Percentiles rank a stretch among this genome's conserved stretches.
Conservation (phyloP, 2,797 vertebrate species). For the Nannoperca obscura region DNA sequence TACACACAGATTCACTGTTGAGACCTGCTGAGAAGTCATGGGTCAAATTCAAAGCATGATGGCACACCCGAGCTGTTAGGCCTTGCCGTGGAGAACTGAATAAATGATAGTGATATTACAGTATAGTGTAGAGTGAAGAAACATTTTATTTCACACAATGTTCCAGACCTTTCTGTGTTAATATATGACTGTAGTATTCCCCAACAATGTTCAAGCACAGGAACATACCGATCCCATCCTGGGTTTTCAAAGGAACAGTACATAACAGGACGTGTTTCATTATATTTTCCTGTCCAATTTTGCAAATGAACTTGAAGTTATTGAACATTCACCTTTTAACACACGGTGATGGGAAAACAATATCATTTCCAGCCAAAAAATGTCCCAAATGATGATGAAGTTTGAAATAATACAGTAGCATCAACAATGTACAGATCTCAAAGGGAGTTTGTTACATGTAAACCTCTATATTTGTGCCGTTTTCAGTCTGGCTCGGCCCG, state of each 20-base stretch:
- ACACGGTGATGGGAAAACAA: background rate
- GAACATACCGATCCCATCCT: background rate
- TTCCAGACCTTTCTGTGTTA: too few relatives aligned
- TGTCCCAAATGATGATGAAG: background rate
- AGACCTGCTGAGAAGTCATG: background rate
- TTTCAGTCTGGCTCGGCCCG: background rate
- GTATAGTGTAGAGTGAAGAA: too few relatives aligned
- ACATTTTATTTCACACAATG: too few relatives aligned
- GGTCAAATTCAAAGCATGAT: constrained; percentile 3
- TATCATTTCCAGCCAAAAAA: background rate
- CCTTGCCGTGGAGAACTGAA: background rate
- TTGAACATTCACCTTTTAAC: background rate
- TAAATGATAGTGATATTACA: background rate
- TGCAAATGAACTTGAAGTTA: background rate
- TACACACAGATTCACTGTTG: background rate
- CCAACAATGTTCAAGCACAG: background rate
- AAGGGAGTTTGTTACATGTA: background rate
- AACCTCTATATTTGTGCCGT: background rate
- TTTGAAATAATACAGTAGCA: background rate
- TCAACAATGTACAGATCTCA: background rate
- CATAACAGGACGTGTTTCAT: background rate
- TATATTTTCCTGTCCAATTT: background rate
- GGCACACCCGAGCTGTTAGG: background rate
- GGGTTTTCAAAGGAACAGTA: background rate
- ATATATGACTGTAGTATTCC: background rate